These are phyloP conservation scores for Anarrhichthys ocellatus DNA, from an alignment of 2,113 vertebrate genomes.

Conservation along the genomic window DNA sequence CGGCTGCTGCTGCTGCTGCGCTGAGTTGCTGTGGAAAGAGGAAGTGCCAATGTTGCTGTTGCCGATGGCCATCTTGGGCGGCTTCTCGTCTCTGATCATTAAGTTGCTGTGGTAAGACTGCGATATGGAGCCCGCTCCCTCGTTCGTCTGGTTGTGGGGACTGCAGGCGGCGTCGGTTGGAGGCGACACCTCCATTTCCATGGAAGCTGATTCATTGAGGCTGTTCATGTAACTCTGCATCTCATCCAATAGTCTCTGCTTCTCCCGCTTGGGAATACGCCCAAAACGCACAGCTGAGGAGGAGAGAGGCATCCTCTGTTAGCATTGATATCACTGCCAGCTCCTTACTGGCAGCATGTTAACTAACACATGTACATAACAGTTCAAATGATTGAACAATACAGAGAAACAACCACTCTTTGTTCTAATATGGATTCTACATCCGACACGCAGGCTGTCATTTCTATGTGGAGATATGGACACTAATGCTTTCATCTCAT, in stretches of 20 bases:
- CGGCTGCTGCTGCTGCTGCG: slow-evolving; percentile 53
- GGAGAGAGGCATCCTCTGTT: slow-evolving; percentile 36
- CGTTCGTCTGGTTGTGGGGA: slow-evolving; percentile 68
- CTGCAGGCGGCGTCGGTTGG: slow-evolving; percentile 69
- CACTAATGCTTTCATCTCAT: slow-evolving; percentile 46
- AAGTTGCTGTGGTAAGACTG: slow-evolving; percentile 74
- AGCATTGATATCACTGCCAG: slow-evolving; percentile 11
- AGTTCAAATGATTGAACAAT: neutral
- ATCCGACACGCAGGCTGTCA: slow-evolving; percentile 21
- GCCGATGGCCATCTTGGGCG: slow-evolving; percentile 64
- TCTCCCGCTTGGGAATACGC: slow-evolving; percentile 86
- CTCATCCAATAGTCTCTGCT: slow-evolving; percentile 85
- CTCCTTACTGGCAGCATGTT: neutral
- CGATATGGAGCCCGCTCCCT: slow-evolving; percentile 57
- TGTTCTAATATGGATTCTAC: slow-evolving; percentile 4
- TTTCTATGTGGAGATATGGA: slow-evolving; percentile 13
- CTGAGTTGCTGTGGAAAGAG: slow-evolving; percentile 47
- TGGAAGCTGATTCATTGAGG: slow-evolving; percentile 78
- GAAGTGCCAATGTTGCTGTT: slow-evolving; percentile 45
- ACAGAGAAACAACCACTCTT: neutral
- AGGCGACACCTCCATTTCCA: slow-evolving; percentile 77
- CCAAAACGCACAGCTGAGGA: slow-evolving; percentile 86
- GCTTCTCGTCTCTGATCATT: slow-evolving; percentile 71
- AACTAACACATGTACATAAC: neutral
- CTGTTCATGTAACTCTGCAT: slow-evolving; percentile 88